phyloP scores from a whole-genome alignment of 2,888 invertebrate species.

The Aporophyla nigra region DNA sequence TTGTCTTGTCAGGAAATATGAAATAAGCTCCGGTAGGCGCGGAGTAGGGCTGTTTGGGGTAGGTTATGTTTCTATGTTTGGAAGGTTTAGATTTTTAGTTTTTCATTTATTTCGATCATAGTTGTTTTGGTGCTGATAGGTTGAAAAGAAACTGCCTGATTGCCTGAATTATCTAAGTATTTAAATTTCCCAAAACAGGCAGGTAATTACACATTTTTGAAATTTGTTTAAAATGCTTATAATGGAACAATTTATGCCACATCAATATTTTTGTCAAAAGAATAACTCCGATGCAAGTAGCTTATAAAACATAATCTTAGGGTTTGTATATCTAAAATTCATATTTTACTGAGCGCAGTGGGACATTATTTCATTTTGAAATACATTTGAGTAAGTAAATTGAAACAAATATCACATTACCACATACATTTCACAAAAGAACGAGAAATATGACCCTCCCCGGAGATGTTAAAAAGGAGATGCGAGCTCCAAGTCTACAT shows the following conservation, averaged over 20 bases:
- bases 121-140: background rate
- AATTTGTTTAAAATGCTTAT: background rate
- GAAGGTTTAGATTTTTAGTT: background rate
- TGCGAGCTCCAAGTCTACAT: constrained; percentile 28
- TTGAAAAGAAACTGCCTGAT: background rate
- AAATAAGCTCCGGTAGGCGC: constrained; percentile 60
- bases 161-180: background rate
- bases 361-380: constrained; percentile 48
- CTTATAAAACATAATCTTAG: background rate
- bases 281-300: background rate
- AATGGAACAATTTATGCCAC: background rate
- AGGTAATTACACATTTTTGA: background rate
- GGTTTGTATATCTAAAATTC: constrained; percentile 24
- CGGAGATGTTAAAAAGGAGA: constrained; percentile 44
- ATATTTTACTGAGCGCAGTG: constrained; percentile 37
- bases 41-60: constrained; percentile 27
- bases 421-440: constrained; percentile 48
- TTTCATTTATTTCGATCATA: background rate
- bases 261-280: background rate
- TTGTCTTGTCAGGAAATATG: constrained; percentile 71
- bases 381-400: constrained; percentile 49
- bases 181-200: background rate
- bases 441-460: constrained; percentile 52
- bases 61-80: constrained; percentile 33
- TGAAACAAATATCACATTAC: constrained; percentile 59